Base-by-base conservation (phyloP, 2,797 vertebrate genomes). In the Propithecus perrieri region DNA sequence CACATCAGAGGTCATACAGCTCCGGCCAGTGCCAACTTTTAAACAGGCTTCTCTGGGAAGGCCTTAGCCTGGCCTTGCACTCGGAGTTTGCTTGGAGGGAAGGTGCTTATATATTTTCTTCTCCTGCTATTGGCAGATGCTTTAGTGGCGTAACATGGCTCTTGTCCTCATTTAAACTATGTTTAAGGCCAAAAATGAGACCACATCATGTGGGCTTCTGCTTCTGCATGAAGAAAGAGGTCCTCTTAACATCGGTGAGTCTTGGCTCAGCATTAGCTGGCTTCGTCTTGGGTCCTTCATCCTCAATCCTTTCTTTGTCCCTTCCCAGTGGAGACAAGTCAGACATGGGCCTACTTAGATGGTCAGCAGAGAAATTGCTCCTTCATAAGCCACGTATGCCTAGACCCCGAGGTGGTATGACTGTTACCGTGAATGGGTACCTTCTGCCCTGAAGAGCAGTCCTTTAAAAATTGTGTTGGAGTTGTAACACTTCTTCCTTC, bases 161-260 rank as follows among this genome's bases (percentile, higher is more conserved):
- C 33, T 71, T 65, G 30, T 71, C n/a, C 7, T 81, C 80, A 75
- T 43, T 83, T 95, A 88, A 92, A 53, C 69, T 63, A 71, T 53
- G 5, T 79, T 83, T 35, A 75, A 80, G 74, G 57, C 48, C 76
- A n/a, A 10, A 91, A 67, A 2, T 41, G 35, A 90, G 76, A 72
- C 72, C 55, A 53, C 33, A 43, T 61, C 22, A 10, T 35, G 43
- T 65, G 55, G n/a, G 22, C 24, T 33, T 88, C 72, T 85, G 14
- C 35, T 15, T 28, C 20, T 85, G 17, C 8, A 10, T n/a, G 46
- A 74, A 89, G 50, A 63, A 33, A 38, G 63, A 55, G 20, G 35
- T 43, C 1, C 6, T 46, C 24, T 87, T 81, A 41, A 26, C 10
- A 7, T 15, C n/a, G 5, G 3, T 57, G 61, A 28, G 7, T 53